Conservation (phyloP, 2,797 vertebrate species). For the Leptatherina wallacei region DNA sequence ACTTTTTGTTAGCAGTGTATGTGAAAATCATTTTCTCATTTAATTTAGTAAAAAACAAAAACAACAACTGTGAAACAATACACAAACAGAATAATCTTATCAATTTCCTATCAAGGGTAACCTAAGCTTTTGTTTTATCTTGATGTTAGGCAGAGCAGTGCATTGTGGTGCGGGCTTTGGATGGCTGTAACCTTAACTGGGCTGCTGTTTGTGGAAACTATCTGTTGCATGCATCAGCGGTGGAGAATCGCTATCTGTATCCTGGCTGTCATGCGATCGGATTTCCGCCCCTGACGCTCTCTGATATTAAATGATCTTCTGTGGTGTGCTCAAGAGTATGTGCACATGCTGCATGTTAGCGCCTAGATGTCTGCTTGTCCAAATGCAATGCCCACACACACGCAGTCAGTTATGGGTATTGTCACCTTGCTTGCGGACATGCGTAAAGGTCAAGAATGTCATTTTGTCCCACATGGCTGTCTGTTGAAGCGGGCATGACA, state of each 20-base stretch:
- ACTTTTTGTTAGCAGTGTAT: background rate
- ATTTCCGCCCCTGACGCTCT: constrained; percentile 74
- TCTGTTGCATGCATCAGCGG: constrained; percentile 75
- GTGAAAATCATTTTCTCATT: constrained; percentile 73
- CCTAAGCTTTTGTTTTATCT: constrained; percentile 78
- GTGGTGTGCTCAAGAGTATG: constrained; percentile 35
- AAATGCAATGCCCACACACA: constrained; percentile 31
- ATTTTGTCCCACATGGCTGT: constrained; percentile 63
- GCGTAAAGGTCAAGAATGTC: constrained; percentile 69
- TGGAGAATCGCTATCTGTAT: constrained; percentile 79
- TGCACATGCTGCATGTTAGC: constrained; percentile 17
- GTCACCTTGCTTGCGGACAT: constrained; percentile 63
- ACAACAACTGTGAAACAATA: background rate
- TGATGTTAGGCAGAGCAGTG: constrained; percentile 44
- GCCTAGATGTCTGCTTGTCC: constrained; percentile 17
- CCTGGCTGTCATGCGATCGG: constrained; percentile 78
- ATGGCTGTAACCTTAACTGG: constrained; percentile 70
- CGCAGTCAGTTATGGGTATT: constrained; percentile 54
- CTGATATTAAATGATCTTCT: constrained; percentile 81
- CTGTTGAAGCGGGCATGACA: constrained; percentile 52
- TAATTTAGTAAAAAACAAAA: constrained; percentile 54
- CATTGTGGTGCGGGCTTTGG: constrained; percentile 20
- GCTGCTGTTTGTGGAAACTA: constrained; percentile 76
- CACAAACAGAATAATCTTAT: constrained; percentile 64
- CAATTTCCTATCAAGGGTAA: constrained; percentile 68